Conservation (phyloP, 1,140 invertebrate species). For the Drosophila mayri region DNA sequence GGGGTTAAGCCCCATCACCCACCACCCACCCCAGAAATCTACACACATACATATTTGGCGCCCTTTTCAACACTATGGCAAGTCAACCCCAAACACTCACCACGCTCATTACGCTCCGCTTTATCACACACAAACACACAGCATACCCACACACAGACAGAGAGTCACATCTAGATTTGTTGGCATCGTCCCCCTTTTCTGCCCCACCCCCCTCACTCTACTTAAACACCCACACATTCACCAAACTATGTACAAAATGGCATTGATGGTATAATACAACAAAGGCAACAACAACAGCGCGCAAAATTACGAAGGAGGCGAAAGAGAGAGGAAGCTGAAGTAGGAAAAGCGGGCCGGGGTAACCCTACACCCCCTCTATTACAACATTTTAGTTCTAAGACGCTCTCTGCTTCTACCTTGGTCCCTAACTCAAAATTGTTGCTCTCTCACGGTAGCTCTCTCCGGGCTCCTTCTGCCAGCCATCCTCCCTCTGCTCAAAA, state of each 20-base stretch:
- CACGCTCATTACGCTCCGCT: conserved; percentile 80
- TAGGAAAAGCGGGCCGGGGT: conserved; percentile 30
- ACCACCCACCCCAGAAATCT: conserved; percentile 17
- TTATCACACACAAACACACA: conserved; percentile 64
- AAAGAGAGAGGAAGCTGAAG: conserved; percentile 12
- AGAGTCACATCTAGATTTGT: conserved; percentile 72
- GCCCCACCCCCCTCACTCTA: conserved; percentile 3
- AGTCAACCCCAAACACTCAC: conserved; percentile 63
- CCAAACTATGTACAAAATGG: conserved; percentile 74
- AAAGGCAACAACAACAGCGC: conserved; percentile 31
- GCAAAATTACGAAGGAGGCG: conserved; percentile 28
- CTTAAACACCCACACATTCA: conserved; percentile 48
- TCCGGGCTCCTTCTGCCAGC: conserved; percentile 20
- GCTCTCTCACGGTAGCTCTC: conserved; percentile 42
- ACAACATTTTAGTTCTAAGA: conserved; percentile 78
- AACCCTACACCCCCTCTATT: conserved; percentile 59
- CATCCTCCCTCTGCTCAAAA: conserved; percentile 52
- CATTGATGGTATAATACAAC: conserved; percentile 82
- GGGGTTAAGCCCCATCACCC: conserved; percentile 25
- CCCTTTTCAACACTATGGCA: conserved; percentile 79
- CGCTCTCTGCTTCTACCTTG: conserved; percentile 42
- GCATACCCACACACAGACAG: conserved; percentile 18
- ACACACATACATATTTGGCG: conserved; percentile 65
- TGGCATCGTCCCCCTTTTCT: conserved; percentile 13
- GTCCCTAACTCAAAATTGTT: conserved; percentile 65